Evolutionary conservation across 2,797 vertebrate genomes (phyloP), one percentile per base, ranked within the genome.

Genomic region (Oceanodroma leucorhoa): DNA sequence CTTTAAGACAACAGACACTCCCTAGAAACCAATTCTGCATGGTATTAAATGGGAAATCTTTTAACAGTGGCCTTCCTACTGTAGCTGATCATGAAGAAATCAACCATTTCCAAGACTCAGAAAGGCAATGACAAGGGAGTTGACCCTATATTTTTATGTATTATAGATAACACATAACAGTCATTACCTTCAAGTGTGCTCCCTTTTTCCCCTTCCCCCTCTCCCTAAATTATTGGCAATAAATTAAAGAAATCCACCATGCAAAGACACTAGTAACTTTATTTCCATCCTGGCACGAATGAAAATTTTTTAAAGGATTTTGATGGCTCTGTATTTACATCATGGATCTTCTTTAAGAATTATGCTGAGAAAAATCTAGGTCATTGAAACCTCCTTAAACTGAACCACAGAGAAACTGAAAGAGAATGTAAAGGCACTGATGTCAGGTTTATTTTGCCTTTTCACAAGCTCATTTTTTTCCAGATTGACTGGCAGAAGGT

Each of bases 321-420:
- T 96, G 85, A 91, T 87, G 41, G 57, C 12, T 89, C 38, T 58
- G 45, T 75, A 92, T 93, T 91, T 92, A 87, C 73, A 90, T 64
- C 60, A 91, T 69, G 30, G 45, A 82, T 86, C 66, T 85, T 90
- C 77, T 89, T 88, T n/a, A 92, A 73, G 45, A 90, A 95, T 94
- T 87, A 91, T 46, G 57, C 46, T 83, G 70, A 92, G 84, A 92
- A 94, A 91, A 94, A 95, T 86, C 65, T 91, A 91, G 86, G 89
- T 92, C 92, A 93, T 24, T 61, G 53, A 94, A 96, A 88, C 53
- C 54, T 89, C 77, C 78, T 89, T 84, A 69, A 93, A 96, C 36
- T 45, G 86, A 96, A 83, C 43, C 36, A 82, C 38, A 36, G 62
- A 73, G 34, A 94, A 95, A 89, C 48, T 53, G 58, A 85, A 67